phyloP scores from a whole-genome alignment of 2,113 vertebrate species.

The Vombatus ursinus region DNA sequence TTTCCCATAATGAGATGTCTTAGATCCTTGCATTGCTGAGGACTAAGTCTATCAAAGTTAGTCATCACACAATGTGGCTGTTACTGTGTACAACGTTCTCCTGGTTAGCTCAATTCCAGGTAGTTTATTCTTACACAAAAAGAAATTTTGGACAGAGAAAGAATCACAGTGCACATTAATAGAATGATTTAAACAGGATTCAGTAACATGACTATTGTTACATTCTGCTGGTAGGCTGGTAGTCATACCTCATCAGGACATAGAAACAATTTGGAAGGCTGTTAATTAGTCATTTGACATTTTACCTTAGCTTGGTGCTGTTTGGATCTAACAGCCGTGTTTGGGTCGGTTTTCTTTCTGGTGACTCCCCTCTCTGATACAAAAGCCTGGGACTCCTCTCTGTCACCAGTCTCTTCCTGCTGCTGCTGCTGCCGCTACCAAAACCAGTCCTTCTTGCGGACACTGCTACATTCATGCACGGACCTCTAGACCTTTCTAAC shows the following conservation, averaged over 20 bases:
- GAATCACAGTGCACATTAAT: background rate
- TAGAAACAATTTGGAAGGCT: background rate
- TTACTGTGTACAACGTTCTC: too few species aligned
- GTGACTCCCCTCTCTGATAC: background rate
- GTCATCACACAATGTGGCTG: too few species aligned
- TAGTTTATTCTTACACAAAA: too few species aligned
- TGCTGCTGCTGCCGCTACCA: background rate
- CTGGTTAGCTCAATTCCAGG: background rate
- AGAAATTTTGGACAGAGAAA: background rate
- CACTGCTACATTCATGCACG: background rate
- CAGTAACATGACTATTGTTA: background rate
- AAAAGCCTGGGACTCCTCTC: background rate
- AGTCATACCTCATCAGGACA: background rate
- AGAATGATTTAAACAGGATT: background rate
- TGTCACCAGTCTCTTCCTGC: background rate
- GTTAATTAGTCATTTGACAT: background rate
- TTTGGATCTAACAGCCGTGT: background rate
- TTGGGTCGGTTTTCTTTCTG: background rate
- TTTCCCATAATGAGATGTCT: too few species aligned
- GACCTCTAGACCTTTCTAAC: background rate
- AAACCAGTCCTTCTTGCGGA: background rate
- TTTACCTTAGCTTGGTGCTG: background rate
- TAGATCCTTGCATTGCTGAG: too few species aligned
- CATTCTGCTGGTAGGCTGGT: background rate
- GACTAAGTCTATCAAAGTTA: too few species aligned